Evolutionary conservation across 1,140 invertebrate species (phyloP).

Genomic region (Mycetomoellerius zeteki): DNA sequence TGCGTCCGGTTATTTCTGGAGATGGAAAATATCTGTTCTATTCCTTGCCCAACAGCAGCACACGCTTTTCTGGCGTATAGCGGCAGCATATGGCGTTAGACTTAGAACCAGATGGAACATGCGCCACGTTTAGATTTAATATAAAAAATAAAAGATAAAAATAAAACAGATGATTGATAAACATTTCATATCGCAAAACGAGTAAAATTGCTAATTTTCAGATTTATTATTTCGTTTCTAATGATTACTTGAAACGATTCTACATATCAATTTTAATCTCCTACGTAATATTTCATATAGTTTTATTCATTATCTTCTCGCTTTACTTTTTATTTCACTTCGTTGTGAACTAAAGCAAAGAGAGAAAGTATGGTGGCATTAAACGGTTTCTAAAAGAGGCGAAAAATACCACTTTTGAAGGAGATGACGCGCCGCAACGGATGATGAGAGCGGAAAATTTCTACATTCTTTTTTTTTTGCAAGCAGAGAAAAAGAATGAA

Average conservation of each 20-base stretch:
- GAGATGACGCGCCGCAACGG: slow-evolving; percentile 36
- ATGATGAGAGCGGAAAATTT: slow-evolving; percentile 66
- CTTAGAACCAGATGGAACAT: slow-evolving; percentile 59
- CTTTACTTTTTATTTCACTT: slow-evolving; percentile 45
- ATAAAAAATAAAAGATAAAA: neutral
- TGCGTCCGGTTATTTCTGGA: slow-evolving; percentile 69
- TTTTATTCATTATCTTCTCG: neutral
- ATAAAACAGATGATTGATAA: neutral
- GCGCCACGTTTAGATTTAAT: slow-evolving; percentile 50
- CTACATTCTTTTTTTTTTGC: slow-evolving; percentile 46
- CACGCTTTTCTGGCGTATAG: neutral
- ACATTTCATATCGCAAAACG: neutral
- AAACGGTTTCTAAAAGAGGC: slow-evolving; percentile 59
- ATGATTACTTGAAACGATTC: neutral
- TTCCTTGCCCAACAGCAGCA: slow-evolving; percentile 31
- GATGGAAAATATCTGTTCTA: slow-evolving; percentile 35
- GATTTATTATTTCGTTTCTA: neutral
- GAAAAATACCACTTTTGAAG: slow-evolving; percentile 45
- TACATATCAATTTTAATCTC: neutral
- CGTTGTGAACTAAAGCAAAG: slow-evolving; percentile 11
- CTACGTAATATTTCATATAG: neutral
- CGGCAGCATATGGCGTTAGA: slow-evolving; percentile 59
- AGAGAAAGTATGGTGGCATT: slow-evolving; percentile 45
- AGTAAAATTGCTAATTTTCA: neutral
- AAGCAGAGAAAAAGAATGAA: neutral